Percentiles rank a stretch among this genome's conserved stretches.
Evolutionary conservation across 2,888 invertebrate species (phyloP).

Genomic region (Poecilus cupreus): DNA sequence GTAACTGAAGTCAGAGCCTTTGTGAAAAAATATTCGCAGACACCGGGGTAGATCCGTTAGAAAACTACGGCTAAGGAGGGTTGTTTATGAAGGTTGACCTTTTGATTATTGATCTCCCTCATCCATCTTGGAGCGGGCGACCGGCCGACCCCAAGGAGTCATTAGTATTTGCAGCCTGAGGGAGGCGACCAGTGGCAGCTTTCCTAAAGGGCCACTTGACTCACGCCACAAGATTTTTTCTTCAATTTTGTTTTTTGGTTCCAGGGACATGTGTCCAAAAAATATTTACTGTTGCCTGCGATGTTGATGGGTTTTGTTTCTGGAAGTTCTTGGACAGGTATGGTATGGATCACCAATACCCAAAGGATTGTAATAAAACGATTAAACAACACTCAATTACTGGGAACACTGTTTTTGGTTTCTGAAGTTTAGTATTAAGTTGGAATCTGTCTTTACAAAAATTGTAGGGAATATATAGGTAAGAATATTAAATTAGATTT

Average conservation of each 20-base stretch:
- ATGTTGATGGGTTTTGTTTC: not conserved
- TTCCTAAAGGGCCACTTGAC: slow-evolving; percentile 53
- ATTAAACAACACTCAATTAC: no score
- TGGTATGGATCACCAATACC: no score
- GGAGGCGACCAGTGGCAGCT: slow-evolving; percentile 45
- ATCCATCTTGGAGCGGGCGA: slow-evolving; percentile 52
- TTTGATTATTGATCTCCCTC: slow-evolving; percentile 59
- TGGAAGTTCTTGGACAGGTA: not conserved
- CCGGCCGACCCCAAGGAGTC: slow-evolving; percentile 57
- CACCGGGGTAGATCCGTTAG: slow-evolving; percentile 29
- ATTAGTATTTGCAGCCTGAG: slow-evolving; percentile 57
- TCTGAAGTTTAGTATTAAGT: no score
- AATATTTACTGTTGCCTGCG: not conserved
- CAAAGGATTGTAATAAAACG: no score
- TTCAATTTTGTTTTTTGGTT: not conserved
- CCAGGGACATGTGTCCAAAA: slow-evolving; percentile 1
- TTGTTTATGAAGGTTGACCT: slow-evolving; percentile 60
- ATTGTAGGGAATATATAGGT: no score
- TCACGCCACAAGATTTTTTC: slow-evolving; percentile 9
- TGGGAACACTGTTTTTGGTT: no score
- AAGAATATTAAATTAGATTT: no score
- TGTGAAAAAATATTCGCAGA: slow-evolving; percentile 9
- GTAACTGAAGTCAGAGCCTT: not conserved
- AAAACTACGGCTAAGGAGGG: slow-evolving; percentile 53
- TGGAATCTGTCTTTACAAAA: no score